A percentile compares a stretch with the other conserved stretches of the same genome.
Evolutionary conservation across 92 coral and sea anemone species (phyloP).

Genomic region (Phenganax marumi): DNA sequence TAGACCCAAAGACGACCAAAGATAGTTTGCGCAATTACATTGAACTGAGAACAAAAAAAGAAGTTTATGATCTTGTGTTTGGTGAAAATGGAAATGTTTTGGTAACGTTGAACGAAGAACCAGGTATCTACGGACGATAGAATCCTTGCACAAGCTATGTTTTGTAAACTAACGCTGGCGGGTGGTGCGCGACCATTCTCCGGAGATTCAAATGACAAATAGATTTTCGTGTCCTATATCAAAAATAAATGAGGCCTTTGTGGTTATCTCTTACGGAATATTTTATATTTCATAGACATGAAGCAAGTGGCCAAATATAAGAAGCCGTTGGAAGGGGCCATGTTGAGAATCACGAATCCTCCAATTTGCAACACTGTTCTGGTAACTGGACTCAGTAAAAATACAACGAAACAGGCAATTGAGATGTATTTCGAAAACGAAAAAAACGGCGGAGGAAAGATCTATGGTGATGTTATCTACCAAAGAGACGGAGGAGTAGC

Average conservation of each 20-base stretch:
- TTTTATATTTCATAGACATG: conserved; percentile 33
- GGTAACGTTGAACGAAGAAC: conserved; percentile 25
- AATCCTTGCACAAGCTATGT: no score
- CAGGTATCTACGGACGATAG: conserved; percentile 10
- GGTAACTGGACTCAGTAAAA: conserved; percentile 31
- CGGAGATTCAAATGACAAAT: no score
- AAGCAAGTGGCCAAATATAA: not conserved
- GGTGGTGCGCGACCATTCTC: no score
- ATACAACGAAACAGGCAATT: conserved; percentile 33
- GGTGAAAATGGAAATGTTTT: conserved; percentile 33
- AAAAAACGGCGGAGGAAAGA: conserved; percentile 46
- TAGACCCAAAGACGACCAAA: conserved; percentile 16
- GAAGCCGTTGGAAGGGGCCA: conserved; percentile 26
- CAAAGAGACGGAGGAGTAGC: conserved; percentile 33
- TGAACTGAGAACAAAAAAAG: conserved; percentile 21
- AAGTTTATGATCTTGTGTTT: conserved; percentile 5
- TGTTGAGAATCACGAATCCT: conserved; percentile 14
- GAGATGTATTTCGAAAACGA: conserved; percentile 34
- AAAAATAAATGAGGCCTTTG: not conserved
- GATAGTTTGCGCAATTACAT: conserved; percentile 24
- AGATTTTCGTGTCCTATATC: no score
- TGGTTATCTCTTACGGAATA: not conserved
- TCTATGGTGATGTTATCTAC: conserved; percentile 18
- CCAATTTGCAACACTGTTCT: conserved; percentile 44
- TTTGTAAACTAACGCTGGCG: no score